Percentiles rank a stretch among this genome's conserved stretches.
phyloP scores from a whole-genome alignment of 2,888 invertebrate genomes.

The Uloborus plumipes region DNA sequence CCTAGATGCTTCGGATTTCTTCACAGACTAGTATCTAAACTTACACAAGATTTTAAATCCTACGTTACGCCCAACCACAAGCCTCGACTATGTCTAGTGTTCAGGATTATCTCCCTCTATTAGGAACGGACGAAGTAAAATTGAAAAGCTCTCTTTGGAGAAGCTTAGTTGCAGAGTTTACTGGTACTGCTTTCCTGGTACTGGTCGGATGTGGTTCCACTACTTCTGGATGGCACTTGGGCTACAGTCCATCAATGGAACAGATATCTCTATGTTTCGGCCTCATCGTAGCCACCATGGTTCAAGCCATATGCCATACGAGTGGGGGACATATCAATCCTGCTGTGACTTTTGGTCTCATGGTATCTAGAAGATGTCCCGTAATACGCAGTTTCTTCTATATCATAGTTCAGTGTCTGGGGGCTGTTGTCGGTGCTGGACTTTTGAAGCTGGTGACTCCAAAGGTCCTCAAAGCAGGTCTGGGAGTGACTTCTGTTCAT shows the following conservation, averaged over 20 bases:
- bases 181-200: constrained; percentile 86
- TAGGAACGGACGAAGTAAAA: neutral
- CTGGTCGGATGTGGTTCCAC: constrained; percentile 88
- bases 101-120: neutral
- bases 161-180: constrained; percentile 80
- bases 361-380: constrained; percentile 84
- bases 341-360: constrained; percentile 87
- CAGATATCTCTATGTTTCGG: constrained; percentile 16
- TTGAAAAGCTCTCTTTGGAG: constrained; percentile 3
- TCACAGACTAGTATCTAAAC: too few species aligned
- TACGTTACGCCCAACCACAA: too few species aligned
- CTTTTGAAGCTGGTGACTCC: constrained; percentile 38
- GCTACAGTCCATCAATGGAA: neutral
- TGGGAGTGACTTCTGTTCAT: constrained; percentile 79
- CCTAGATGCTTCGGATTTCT: too few species aligned
- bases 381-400: constrained; percentile 82
- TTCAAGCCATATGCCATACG: constrained; percentile 75
- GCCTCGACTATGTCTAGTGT: too few species aligned
- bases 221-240: constrained; percentile 69
- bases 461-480: constrained; percentile 74
- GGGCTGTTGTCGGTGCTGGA: constrained; percentile 76
- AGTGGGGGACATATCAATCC: constrained; percentile 94
- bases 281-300: constrained; percentile 5
- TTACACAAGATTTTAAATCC: too few species aligned
- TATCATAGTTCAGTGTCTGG: constrained; percentile 85